Base-by-base conservation (phyloP, 2,113 vertebrate genomes). In the Uropsilus gracilis region DNA sequence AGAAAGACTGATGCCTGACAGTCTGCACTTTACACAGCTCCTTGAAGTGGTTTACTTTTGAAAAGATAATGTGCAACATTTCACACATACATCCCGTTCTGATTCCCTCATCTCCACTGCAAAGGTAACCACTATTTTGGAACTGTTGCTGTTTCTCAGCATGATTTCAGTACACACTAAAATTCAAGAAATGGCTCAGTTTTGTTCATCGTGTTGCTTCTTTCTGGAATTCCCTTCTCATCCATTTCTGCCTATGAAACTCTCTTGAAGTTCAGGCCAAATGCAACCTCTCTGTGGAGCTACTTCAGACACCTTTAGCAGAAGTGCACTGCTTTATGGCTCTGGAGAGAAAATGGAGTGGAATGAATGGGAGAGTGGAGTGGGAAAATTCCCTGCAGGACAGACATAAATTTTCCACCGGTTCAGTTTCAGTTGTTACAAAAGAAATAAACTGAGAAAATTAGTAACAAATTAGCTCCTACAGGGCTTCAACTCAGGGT, bases 401-500 rank as follows among this genome's bases (percentile, higher is more conserved):
- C 1, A 88, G 13, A 42, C 10, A 30, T 17, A 82, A 39, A 72
- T 81, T 94, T 94, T 73, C 55, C 8, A 61, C 50, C 64, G 17
- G 87, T 93, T 93, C 39, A 75, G 50, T 57, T 66, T 8, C 92
- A 69, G 30, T 88, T 91, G 14, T 26, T 94, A 16, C 28, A 59
- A 82, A 32, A 85, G 2, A 30, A 90, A 66, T 90, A 83, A 80
- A 28, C 57, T 85, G 59, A 94, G 20, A 20, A 95, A 69, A 34
- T 93, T 71, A 88, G 86, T 91, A 93, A 80, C 26, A 78, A 96
- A 82, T 80, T 64, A 90, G 63, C 10, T 20, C 22, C 44, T 16
- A 44, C 14, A 53, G 55, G 34, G 39, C 28, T 90, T 92, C 28
- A 92, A 14, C 87, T 92, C 9, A 64, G 26, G 14, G 32, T 13